Base-by-base conservation (phyloP, 2,113 vertebrate species). In the Tamias sibiricus region DNA sequence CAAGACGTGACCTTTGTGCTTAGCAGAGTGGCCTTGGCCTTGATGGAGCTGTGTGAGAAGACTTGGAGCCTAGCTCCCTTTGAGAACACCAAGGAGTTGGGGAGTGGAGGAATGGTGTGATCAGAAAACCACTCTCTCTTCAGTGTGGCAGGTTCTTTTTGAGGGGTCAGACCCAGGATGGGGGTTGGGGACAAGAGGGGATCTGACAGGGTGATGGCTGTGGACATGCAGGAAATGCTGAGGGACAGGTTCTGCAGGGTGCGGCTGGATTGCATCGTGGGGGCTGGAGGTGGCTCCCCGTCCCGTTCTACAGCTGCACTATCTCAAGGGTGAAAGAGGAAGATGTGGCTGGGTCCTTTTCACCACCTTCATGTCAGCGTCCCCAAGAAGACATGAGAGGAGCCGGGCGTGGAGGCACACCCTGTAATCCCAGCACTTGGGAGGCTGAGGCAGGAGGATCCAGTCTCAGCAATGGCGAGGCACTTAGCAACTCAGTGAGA, bases 221-320 rank as follows among this genome's bases (percentile, higher is more conserved):
- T 8, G 40, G 71, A 17, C 11, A 1, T 35, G 13, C 26, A 6
- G 12, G 40, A 37, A 47, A 40, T 2, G 37, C 52, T 0, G 0
- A n/a, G 40, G 42, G 26, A 28, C 68, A 40, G 32, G 68, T 4
- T 22, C 62, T n/a, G n/a, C 22, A 4, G 26, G 20, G 28, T 2
- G 1, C 40, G 42, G 47, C 16, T 74, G 44, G 26, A 22, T 1
- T 26, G 54, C 14, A 30, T 5, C 2, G 9, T 37, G 66, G 2
- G 2, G 4, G 9, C 6, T 4, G 6, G 10, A 32, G 8, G 17
- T 37, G 62, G 84, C 16, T 44, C n/a, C 42, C 57, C 9, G 2
- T 9, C 64, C 35, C 28, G 9, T 75, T 52, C 76, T 62, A 85
- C 47, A 85, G 37, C 74, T 59, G 22, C 30, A 54, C 22, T 22